Base-by-base conservation (phyloP, 2,888 invertebrate genomes). In the Rapana venosa region DNA sequence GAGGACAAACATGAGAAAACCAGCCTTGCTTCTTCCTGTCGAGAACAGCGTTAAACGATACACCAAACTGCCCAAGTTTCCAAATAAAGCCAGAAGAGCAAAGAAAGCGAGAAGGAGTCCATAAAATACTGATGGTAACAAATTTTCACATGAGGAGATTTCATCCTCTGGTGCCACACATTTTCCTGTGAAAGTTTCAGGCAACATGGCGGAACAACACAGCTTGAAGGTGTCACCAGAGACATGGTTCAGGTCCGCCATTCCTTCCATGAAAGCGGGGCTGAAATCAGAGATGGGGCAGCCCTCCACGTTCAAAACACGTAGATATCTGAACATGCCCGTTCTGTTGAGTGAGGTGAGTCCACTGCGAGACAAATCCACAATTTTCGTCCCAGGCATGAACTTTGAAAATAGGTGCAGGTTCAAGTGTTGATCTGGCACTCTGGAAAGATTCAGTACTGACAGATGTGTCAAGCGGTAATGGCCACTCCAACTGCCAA, bases 1-100 rank as follows among this genome's bases (percentile, higher is more conserved):
- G 1, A 90, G 77, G 11, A 91, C 91, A 30, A 91, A 89, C 36
- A 88, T 81, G 20, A 87, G 79, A 74, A 58, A 90, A 0, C 88
- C 88, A 30, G 32, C 4, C 66, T 86, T 86, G n/a, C 86, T 20
- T 15, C 22, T 83, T 47, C 26, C 5, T 6, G 15, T n/a, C 0
- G 35, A 35, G 1, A 79, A 79, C 74, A 26, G 35, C 1, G 74
- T 22, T 6, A 61, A 0, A 6, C 86, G 86, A 22, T 61, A 86
- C 20, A 61, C 32, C 30, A 86, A 66, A 22, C 61, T 32, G 5
- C 22, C 17, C 20, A 66, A 1, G 86, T 86, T 86, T 22, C 86
- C 86, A 4, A 61, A 0, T 32, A 86, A 32, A 32, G 86, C 61
- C 13, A 47, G 15, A 32, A 66, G 20, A 22, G 26, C 32, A 32